Evolutionary conservation across 2,113 vertebrate genomes (phyloP), one percentile per base, ranked within the genome.

Genomic region (Eclectus roratus): DNA sequence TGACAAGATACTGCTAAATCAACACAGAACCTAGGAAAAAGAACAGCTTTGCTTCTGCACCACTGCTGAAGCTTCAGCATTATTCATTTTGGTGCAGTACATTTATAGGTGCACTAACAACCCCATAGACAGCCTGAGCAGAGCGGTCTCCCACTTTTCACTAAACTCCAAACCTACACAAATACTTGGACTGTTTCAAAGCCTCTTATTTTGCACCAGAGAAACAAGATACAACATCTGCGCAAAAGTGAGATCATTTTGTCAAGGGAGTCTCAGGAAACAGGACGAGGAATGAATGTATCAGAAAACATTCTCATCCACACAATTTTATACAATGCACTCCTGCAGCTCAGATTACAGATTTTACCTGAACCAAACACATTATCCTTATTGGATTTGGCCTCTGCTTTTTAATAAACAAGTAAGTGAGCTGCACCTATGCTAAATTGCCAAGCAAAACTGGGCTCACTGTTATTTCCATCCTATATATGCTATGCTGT

Each of bases 221-320:
- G 95, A 93, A 90, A 94, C 53, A 24, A 94, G 95, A 80, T 21
- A 7, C 68, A 95, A 94, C 96, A 96, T 95, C 95, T 97, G 96
- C 92, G 80, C 83, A 29, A 3, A 39, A 95, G 91, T 96, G 96
- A 97, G 94, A 74, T 96, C 94, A 94, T 88, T 86, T 64, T 92
- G 91, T 88, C 96, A 71, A 24, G 95, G 94, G 96, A 96, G 80
- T 18, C 88, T 93, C 69, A 9, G 88, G 88, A 88, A 97, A 95
- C 63, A 44, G 52, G 23, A 73, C 0, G 17, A 86, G 92, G 68
- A 83, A 93, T 31, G 28, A 37, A 56, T 0, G 44, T 4, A 85
- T 37, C 82, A n/a, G 49, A 77, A 96, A 90, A 56, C 63, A 83
- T 80, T 70, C 82, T 61, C 72, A 44, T 80, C 72, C 72, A 29